phyloP scores from a whole-genome alignment of 1,140 invertebrate species.

The Meloidogyne floridensis region DNA sequence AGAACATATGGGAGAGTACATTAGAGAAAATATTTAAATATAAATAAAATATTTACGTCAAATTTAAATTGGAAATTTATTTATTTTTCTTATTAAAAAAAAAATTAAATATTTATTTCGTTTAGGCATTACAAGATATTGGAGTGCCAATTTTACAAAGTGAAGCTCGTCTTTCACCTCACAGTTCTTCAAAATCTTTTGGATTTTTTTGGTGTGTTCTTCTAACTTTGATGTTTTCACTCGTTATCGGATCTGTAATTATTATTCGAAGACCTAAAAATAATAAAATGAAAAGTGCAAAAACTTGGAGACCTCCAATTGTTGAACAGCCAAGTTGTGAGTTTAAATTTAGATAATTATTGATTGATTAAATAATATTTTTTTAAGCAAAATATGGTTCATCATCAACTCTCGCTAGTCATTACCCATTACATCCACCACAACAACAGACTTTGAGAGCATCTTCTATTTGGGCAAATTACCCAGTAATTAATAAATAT shows the following conservation, averaged over 20 bases:
- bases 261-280: not conserved
- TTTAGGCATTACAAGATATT: conserved; percentile 18
- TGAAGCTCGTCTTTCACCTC: not conserved
- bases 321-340: not conserved
- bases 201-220: not conserved
- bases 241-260: conserved; percentile 7
- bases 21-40: too few species aligned
- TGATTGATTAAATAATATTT: not conserved
- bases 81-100: not conserved
- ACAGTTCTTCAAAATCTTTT: not conserved
- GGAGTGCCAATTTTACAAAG: conserved; percentile 5
- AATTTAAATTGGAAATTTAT: too few species aligned
- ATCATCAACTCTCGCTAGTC: conserved; percentile 8
- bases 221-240: not conserved
- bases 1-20: too few species aligned
- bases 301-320: conserved; percentile 23
- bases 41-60: too few species aligned
- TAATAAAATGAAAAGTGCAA: not conserved
- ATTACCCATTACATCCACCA: not conserved
- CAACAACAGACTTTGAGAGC: conserved; percentile 7
- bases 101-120: not conserved
- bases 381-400: not conserved
- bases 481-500: not conserved
- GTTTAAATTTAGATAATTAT: not conserved
- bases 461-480: not conserved